Evolutionary conservation across 1,140 invertebrate genomes (phyloP).

Genomic region (Patella vulgata): DNA sequence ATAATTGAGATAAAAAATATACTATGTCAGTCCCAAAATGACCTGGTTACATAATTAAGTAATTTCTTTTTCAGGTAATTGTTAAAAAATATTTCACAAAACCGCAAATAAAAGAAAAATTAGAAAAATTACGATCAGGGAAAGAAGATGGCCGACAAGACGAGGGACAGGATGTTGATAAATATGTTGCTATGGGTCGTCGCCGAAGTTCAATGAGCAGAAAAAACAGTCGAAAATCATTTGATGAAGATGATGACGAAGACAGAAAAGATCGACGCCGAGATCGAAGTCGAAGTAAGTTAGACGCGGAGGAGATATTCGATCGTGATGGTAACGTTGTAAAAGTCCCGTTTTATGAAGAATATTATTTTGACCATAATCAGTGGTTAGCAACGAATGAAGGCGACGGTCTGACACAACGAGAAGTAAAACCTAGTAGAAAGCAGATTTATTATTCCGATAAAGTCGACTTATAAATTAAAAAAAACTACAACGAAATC

Average conservation of each 20-base stretch:
- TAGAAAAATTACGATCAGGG: slow-evolving; percentile 34
- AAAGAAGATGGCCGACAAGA: slow-evolving; percentile 4
- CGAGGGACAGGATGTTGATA: slow-evolving; percentile 4
- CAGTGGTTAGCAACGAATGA: slow-evolving; percentile 63
- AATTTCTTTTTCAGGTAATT: slow-evolving; percentile 35
- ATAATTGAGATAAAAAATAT: too few species aligned
- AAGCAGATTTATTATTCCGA: slow-evolving; percentile 35
- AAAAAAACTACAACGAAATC: too few species aligned
- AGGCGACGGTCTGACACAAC: slow-evolving; percentile 54
- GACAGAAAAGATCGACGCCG: slow-evolving; percentile 4
- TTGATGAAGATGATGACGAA: slow-evolving; percentile 9
- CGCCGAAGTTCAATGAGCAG: background rate
- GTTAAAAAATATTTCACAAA: slow-evolving; percentile 33
- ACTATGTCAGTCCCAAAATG: too few species aligned
- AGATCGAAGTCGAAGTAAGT: slow-evolving; percentile 11
- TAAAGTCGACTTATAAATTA: too few species aligned
- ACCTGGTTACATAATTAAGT: too few species aligned
- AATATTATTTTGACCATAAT: slow-evolving; percentile 51
- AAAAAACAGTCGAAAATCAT: slow-evolving; percentile 17
- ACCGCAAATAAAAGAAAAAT: slow-evolving; percentile 25
- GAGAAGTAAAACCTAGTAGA: slow-evolving; percentile 46
- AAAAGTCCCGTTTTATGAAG: slow-evolving; percentile 44
- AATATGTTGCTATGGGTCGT: background rate
- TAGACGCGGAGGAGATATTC: slow-evolving; percentile 10
- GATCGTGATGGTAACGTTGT: slow-evolving; percentile 25